Evolutionary conservation across 2,888 invertebrate genomes (phyloP), one percentile per base, ranked within the genome.

Genomic region (Apamea sordens): DNA sequence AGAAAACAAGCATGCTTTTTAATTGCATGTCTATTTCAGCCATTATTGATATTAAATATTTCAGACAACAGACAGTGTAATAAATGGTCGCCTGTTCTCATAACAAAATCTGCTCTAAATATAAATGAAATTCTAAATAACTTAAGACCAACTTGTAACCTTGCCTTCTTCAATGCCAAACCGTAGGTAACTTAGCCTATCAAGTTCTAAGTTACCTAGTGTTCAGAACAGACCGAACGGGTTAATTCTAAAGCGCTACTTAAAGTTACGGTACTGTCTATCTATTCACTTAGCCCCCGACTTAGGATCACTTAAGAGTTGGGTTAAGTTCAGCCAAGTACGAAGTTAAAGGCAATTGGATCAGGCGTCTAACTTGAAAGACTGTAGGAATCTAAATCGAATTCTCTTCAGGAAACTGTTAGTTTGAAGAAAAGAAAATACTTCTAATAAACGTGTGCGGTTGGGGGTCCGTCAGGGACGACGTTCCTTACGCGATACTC

Each of bases 261-360:
- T 68, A 69, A 77, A 87, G 59, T 87, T 75, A 1, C 21, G 50
- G 77, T 84, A 84, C 72, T 53, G 24, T 36, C 76, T 61, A 73
- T 77, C 72, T 67, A 80, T 84, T 84, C 65, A 77, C 72, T 87
- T 74, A 80, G 50, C 24, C 61, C 41, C 50, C 53, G 56, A 87
- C 87, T 85, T 87, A 80, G 75, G 28, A 87, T 59, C 79, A 84
- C 84, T 87, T 87, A 83, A 73, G 69, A 71, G 59, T 73, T 84
- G 11, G 36, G 41, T 32, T 41, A 28, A 76, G 61, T 77, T 79
- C 41, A 69, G 8, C 36, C 6, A 65, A 65, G 76, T 64, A 64
- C 47, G 28, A 74, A 82, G 64, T 53, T 73, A 61, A 61, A 70
- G 15, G 65, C 41, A 53, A 86, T 76, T 83, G 36, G 36, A 78